Evolutionary conservation across 2,113 vertebrate genomes (phyloP), one percentile per base, ranked within the genome.

Genomic region (Gavia stellata): DNA sequence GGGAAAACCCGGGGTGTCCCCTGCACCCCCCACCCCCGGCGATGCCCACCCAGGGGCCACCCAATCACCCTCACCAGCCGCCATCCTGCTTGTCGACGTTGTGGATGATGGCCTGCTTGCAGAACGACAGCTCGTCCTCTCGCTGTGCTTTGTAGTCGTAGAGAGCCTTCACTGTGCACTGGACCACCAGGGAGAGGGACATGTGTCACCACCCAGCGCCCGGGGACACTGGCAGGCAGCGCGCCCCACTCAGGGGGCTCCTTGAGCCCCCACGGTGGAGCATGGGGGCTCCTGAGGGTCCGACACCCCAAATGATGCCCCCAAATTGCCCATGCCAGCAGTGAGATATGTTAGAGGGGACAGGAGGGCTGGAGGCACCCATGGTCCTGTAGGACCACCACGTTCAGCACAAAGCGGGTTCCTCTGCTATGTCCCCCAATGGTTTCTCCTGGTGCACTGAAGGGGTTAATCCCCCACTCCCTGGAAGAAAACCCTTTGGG

Each of bases 91-190:
- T 99, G 93, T 99, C 98, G 12, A 99, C 98, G 2, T 98, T 99
- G 92, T 98, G 95, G 96, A 99, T 98, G 74, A 99, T 98, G 61
- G 99, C 98, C 92, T 99, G 99, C 91, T 99, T 99, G 97, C 98
- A 98, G 98, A 99, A 99, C 0, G 98, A 99, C n/a, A 99, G 98
- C 95, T 99, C 99, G 0, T 99, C 98, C 61, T 99, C 99, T n/a
- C 99, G 97, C 94, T 99, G 98, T 2, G 99, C 98, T 90, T 98
- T 98, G 93, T 99, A 99, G 96, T 99, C 99, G 0, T 99, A 99
- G 81, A 99, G 97, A 63, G 99, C 99, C 97, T 99, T 99, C 95
- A 99, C 98, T 0, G 98, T 98, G 55, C 98, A 98, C 99, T 99
- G 94, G 56, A 42, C 50, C 83, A 84, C 13, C 20, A 0, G 36